These are phyloP conservation scores for Hymenopus coronatus DNA, from an alignment of 2,888 invertebrate species.

Conservation along the genomic window DNA sequence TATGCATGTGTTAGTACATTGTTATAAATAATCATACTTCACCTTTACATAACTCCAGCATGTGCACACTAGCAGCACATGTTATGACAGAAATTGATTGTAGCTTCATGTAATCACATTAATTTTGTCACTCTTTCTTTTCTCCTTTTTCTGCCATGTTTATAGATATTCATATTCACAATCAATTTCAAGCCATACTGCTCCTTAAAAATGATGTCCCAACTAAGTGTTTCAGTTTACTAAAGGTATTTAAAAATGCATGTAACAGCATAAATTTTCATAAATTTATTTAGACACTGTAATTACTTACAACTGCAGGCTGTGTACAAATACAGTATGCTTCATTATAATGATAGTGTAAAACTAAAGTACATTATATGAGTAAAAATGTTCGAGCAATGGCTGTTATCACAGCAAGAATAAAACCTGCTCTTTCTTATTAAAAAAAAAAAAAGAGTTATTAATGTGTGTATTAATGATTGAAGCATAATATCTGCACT, in stretches of 20 bases:
- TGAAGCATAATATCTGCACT: constrained; percentile 5
- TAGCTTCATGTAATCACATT: too few species aligned
- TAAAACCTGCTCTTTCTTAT: neutral
- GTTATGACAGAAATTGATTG: too few species aligned
- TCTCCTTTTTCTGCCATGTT: too few species aligned
- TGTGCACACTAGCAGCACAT: too few species aligned
- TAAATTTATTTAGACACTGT: constrained; percentile 8
- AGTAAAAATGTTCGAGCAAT: neutral
- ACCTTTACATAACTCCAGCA: too few species aligned
- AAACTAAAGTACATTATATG: constrained; percentile 3
- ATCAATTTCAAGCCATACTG: too few species aligned
- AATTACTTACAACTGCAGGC: constrained; percentile 3
- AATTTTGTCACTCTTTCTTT: too few species aligned
- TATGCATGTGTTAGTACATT: too few species aligned
- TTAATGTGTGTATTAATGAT: neutral
- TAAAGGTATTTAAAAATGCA: neutral
- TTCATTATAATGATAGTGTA: neutral
- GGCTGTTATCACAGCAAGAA: constrained; percentile 1
- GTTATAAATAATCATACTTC: too few species aligned
- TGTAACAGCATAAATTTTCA: neutral
- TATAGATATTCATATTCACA: too few species aligned
- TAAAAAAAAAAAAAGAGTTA: neutral
- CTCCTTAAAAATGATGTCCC: neutral
- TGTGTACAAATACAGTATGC: neutral
- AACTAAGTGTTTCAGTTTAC: neutral